Evolutionary conservation across 2,797 vertebrate genomes (phyloP), one percentile per base, ranked within the genome.

Genomic region (Amblyopsis hoosieri): DNA sequence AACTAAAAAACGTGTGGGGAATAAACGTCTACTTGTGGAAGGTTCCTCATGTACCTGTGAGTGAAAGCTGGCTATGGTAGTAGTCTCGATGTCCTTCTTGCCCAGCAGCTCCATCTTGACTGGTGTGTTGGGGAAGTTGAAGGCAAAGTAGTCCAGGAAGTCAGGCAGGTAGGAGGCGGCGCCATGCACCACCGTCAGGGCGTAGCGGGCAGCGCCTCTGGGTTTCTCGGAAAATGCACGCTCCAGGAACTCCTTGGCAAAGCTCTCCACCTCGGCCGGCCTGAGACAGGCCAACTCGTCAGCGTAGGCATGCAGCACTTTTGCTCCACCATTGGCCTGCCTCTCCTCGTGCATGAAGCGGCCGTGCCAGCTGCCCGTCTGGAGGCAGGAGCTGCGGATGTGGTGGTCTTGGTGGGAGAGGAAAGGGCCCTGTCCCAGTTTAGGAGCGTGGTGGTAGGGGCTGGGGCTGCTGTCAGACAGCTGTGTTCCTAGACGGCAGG

Each of bases 51-150:
- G 9, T 73, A 99, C 97, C 97, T 99, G 97, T 93, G 96, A 93
- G 89, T 98, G 97, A 90, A 99, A 99, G 85, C 95, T 97, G 75
- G 95, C 94, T 82, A 99, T 99, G 1, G 97, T 99, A 60, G 97
- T 99, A 46, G 97, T 99, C 91, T 98, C 97, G 15, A 99, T 99
- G 89, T 99, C 97, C 83, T 99, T 99, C 93, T 99, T 99, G 82
- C 97, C 97, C 86, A 99, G 86, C 75, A 98, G 95, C 93, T 99
- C 97, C 96, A 99, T 95, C 91, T 99, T 99, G 78, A 99, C 97
- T 2, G 94, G 96, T 45, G 97, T 99, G 93, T 93, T 96, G 78
- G 97, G 97, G 70, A 99, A 99, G 89, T 98, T 99, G 85, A 99
- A 99, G 88, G 97, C 96, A 86, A 99, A 99, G 83, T 99, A 99